These are phyloP conservation scores for Merluccius polli DNA, from an alignment of 2,797 vertebrate species.

Conservation along the genomic window DNA sequence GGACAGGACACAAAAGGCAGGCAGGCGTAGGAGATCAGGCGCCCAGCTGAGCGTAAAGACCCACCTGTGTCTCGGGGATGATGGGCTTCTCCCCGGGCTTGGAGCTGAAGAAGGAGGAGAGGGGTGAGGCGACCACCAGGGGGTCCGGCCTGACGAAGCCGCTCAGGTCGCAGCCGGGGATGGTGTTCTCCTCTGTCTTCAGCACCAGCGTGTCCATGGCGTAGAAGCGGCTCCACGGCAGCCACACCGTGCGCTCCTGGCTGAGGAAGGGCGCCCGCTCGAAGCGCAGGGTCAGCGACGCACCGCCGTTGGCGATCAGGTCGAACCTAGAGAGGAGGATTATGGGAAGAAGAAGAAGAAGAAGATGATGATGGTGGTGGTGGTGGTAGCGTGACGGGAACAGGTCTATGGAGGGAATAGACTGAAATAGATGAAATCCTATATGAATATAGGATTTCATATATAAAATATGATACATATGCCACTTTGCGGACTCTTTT, in stretches of 20 bases:
- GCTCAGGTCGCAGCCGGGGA: slow-evolving; percentile 97
- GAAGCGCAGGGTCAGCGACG: slow-evolving; percentile 92
- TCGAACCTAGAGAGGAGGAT: slow-evolving; percentile 83
- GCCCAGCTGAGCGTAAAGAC: slow-evolving; percentile 45
- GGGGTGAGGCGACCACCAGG: slow-evolving; percentile 92
- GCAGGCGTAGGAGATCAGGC: slow-evolving; percentile 62
- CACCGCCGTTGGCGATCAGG: slow-evolving; percentile 94
- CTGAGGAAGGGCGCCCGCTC: slow-evolving; percentile 95
- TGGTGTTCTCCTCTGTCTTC: slow-evolving; percentile 99
- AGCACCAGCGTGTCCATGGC: slow-evolving; percentile 98
- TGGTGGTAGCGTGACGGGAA: slow-evolving; percentile 26
- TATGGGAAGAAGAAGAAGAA: slow-evolving; percentile 63
- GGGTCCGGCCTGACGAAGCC: slow-evolving; percentile 95
- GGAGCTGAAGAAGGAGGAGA: slow-evolving; percentile 97
- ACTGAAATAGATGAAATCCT: too few species aligned
- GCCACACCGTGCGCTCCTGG: slow-evolving; percentile 96
- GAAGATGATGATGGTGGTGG: slow-evolving; percentile 41
- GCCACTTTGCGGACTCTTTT: too few species aligned
- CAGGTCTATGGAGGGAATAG: neutral
- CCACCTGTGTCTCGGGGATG: slow-evolving; percentile 97
- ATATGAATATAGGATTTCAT: too few species aligned
- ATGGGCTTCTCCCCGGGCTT: slow-evolving; percentile 87
- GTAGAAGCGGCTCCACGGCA: slow-evolving; percentile 97
- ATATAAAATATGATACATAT: too few species aligned
- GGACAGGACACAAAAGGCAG: slow-evolving; percentile 45